Evolutionary conservation across 2,888 invertebrate genomes (phyloP), one percentile per base, ranked within the genome.

Genomic region (Hydraecia micacea): DNA sequence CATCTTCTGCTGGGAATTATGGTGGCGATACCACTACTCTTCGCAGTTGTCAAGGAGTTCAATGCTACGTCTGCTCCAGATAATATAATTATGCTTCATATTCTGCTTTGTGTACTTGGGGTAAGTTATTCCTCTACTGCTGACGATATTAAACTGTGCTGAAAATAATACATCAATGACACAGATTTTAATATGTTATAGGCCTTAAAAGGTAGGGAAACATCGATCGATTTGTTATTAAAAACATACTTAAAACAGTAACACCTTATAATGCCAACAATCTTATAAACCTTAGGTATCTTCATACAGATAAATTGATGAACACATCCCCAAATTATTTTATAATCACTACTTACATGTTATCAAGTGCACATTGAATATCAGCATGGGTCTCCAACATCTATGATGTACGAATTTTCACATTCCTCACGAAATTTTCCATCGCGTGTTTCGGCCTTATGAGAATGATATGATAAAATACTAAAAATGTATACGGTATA

Each of bases 31-130:
- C 76, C 88, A 1, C 5, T 88, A 32, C 75, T 87, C 1, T 88
- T 82, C 62, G 83, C 85, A 32, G 66, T 85, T 6, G 83, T 75
- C 11, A 73, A 79, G 67, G 75, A 86, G 60, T 83, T 76, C 36
- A 70, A 83, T 49, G 66, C 39, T 21, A 74, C 79, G 9, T 75
- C 87, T 13, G 85, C 68, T 75, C 77, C 87, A 0, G 73, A 79
- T 25, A 42, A 73, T 65, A 79, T 85, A 6, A 70, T 86, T 18
- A 84, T 83, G 77, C 66, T 78, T 32, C 86, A 87, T 73, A 85
- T 89, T 58, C 39, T 87, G 9, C 66, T 86, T 28, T 86, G 86
- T 72, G 80, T 84, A 11, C 85, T 69, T 49, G 88, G 89, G 62
- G 88, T 88, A 84, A 89, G 88, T 75, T 39, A 6, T 65, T n/a